Conservation (phyloP, 2,113 vertebrate genomes). For the Cinclus mexicanus region DNA sequence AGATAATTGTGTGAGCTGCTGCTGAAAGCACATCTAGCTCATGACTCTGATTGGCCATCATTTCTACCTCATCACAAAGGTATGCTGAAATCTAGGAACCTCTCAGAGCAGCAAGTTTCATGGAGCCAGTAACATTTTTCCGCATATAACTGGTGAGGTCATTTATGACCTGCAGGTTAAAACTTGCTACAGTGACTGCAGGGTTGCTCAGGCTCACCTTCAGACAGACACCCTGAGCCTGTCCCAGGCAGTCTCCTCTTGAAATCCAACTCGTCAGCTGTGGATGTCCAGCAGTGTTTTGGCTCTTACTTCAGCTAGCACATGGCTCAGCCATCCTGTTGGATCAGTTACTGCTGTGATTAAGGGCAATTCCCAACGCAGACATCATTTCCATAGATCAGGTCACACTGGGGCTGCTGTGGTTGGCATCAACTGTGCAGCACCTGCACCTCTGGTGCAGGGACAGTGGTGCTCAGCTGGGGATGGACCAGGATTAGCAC, state of each 20-base stretch:
- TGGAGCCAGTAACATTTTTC: neutral
- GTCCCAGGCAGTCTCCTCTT: neutral
- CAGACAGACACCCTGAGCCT: neutral
- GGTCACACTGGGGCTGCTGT: neutral
- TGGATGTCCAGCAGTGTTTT: neutral
- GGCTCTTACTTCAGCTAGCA: neutral
- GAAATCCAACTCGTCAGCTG: neutral
- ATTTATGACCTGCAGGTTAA: neutral
- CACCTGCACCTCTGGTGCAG: neutral
- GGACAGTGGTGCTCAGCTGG: neutral
- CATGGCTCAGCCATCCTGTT: neutral
- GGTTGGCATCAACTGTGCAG: neutral
- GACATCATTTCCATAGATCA: neutral
- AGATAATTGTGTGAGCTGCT: neutral
- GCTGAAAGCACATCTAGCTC: neutral
- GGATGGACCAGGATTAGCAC: neutral
- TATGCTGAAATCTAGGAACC: neutral
- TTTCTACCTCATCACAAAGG: neutral
- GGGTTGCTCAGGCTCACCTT: neutral
- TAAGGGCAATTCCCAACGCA: neutral
- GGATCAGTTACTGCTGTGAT: fast-evolving
- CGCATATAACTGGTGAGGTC: neutral
- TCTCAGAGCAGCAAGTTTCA: neutral
- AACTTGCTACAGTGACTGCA: neutral
- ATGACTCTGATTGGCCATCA: neutral